phyloP scores from a whole-genome alignment of 2,797 vertebrate species.

The Lutjanus campechanus region DNA sequence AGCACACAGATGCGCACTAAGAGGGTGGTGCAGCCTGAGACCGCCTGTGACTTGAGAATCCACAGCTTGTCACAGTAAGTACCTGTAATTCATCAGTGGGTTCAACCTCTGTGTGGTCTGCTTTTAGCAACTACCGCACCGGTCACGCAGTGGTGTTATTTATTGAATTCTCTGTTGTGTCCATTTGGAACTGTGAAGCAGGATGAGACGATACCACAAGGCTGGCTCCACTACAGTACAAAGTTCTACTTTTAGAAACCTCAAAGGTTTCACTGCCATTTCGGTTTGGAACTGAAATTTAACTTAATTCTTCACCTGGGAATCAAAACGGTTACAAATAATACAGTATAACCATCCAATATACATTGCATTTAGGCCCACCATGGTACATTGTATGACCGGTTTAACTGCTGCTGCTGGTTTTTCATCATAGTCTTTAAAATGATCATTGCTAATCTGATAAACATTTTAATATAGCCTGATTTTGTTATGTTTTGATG shows the following conservation, averaged over 20 bases:
- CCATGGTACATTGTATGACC: not conserved
- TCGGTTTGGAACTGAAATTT: constrained; percentile 25
- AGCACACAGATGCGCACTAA: constrained; percentile 51
- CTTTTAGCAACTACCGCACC: constrained; percentile 22
- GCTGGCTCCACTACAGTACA: constrained; percentile 11
- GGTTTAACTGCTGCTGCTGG: not conserved
- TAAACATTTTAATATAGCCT: not conserved
- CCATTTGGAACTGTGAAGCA: constrained; percentile 27
- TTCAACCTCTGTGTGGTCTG: constrained; percentile 71
- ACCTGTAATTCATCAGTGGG: constrained; percentile 55
- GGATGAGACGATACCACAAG: constrained; percentile 29
- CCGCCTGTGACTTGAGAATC: constrained; percentile 52
- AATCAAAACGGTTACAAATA: not conserved
- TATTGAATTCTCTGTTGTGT: constrained; percentile 35
- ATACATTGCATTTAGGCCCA: no score
- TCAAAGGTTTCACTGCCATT: constrained; percentile 26
- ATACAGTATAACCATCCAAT: not conserved
- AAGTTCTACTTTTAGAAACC: constrained; percentile 44
- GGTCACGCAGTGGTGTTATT: constrained; percentile 30
- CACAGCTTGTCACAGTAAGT: constrained; percentile 54
- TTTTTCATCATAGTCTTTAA: not conserved
- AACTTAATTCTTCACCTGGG: not conserved
- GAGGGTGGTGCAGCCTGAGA: constrained; percentile 56
- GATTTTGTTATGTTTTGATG: not conserved
- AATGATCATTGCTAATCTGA: not conserved